Evolutionary conservation across 2,888 invertebrate genomes (phyloP), one percentile per base, ranked within the genome.

Genomic region (Teleogryllus oceanicus): DNA sequence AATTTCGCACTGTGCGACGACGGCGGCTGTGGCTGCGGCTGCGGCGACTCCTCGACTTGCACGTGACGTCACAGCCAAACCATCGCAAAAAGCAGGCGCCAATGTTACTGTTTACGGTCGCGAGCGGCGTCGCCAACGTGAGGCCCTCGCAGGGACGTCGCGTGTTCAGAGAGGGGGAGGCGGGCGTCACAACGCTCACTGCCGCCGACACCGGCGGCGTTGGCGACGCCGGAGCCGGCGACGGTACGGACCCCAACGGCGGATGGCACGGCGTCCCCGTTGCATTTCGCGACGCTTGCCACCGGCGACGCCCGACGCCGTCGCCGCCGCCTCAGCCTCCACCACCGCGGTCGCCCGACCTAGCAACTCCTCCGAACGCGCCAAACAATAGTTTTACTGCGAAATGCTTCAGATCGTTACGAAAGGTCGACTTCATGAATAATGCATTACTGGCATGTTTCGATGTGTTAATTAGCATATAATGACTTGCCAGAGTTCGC

Each of bases 81-180:
- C 16, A 62, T 62, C 62, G 8, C 62, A 62, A 62, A 62, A 62
- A 62, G 62, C 62, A 62, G 62, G 62, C 62, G 62, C 62, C 62
- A 62, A n/a, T n/a, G 62, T 62, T 62, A 62, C 62, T 62, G 62
- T 62, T 62, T 62, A n/a, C 62, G 62, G 62, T 62, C 62, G 62
- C 62, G 16, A n/a, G 13, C 62, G 62, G 13, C 62, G 62, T n/a
- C 62, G 62, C n/a, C n/a, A 13, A 62, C 13, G 13, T 62, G 62
- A 62, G 62, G 62, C 62, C 62, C 62, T 18, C 62, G 13, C 62
- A n/a, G 62, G 62, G 62, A 62, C 62, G 62, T 62, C 62, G 62
- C 62, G 62, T 62, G 62, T n/a, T 16, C n/a, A 3, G 62, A 13
- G 62, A 37, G 37, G 37, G 5, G 8, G 37, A 37, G 8, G 37